Base-by-base conservation (phyloP, 2,888 invertebrate genomes). In the Clostera curtula region DNA sequence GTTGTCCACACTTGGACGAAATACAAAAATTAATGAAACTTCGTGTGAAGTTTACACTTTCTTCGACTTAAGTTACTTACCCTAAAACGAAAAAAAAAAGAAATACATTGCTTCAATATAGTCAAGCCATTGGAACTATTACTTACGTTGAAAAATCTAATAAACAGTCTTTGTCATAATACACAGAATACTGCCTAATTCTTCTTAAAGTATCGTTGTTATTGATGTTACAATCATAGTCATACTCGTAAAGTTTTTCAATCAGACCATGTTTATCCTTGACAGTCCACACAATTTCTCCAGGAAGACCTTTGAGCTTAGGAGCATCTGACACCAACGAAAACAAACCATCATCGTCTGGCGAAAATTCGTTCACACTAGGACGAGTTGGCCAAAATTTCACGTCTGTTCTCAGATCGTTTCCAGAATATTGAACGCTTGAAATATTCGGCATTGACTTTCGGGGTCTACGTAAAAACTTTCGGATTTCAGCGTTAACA, bases 221-320 rank as follows among this genome's bases (percentile, higher is more conserved):
- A 34, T 75, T 63, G 14, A 59, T 62, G 27, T 65, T 62, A 7
- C 62, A 49, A 18, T 57, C 64, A 20, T 41, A 68, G 35, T 73
- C 65, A 32, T 64, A 79, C 55, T 79, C 79, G 31, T 75, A 82
- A 12, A 82, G 44, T 38, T 73, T 80, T 49, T 80, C 68, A 35
- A 80, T 77, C 2, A 77, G 50, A 8, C 82, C 82, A 34, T 76
- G 52, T 49, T 71, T 73, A 37, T 80, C 75, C 56, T 80, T 79
- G 0, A 79, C 61, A 2, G 80, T 75, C 74, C 74, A 79, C 19
- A 77, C 61, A 30, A 47, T 70, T 49, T 80, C 76, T 15, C 76
- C 76, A 1, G 75, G 71, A n/a, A 74, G 55, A 2, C 75, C 68
- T 37, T 63, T 68, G 1, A 72, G 53, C 44, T 55, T 71, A 6